Conservation (phyloP, 1,140 invertebrate species). For the Dermatophagoides farinae region DNA sequence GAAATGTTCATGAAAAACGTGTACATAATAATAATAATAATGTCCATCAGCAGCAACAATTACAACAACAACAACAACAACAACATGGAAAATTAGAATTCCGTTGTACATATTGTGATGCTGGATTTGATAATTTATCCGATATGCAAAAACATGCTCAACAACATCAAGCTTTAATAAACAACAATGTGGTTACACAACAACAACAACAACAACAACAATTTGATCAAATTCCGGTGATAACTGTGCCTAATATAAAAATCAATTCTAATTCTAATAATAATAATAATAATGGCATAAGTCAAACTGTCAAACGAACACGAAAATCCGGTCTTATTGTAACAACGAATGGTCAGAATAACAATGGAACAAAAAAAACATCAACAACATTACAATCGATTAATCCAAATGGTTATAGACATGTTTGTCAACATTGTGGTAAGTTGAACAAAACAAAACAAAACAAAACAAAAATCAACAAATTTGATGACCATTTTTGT, state of each 20-base stretch:
- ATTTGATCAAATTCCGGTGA: background rate
- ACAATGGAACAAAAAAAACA: background rate
- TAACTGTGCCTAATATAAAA: background rate
- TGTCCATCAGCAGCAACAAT: background rate
- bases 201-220: too few relatives aligned
- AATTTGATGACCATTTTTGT: background rate
- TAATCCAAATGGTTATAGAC: background rate
- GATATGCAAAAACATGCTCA: background rate
- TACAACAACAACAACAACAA: too few relatives aligned
- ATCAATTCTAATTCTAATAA: background rate
- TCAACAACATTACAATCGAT: background rate
- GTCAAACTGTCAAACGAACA: too few relatives aligned
- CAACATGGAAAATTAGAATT: background rate
- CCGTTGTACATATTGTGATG: background rate
- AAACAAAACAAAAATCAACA: too few relatives aligned
- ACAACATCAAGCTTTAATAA: background rate
- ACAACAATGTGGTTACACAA: background rate
- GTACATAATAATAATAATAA: background rate
- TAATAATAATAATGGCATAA: background rate
- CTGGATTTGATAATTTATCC: background rate
- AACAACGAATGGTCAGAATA: background rate
- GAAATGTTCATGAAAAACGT: slow-evolving; percentile 10
- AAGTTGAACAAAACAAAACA: background rate
- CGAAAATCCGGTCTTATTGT: too few relatives aligned
- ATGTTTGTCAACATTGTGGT: slow-evolving; percentile 10